These are phyloP conservation scores for Chrysochloris asiatica DNA, from an alignment of 2,113 vertebrate genomes.

Conservation along the genomic window DNA sequence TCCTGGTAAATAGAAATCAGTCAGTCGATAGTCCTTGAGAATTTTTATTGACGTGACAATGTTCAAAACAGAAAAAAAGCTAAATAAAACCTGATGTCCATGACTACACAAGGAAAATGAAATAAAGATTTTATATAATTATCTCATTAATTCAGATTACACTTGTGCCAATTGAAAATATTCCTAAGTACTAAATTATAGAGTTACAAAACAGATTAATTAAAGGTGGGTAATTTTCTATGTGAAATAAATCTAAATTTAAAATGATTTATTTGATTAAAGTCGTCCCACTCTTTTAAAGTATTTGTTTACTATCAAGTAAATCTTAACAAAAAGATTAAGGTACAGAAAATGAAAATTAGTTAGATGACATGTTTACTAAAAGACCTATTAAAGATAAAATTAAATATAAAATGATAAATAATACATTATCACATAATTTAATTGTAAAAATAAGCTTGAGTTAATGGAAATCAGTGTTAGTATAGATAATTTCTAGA, in stretches of 20 bases:
- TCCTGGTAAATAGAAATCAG: background rate
- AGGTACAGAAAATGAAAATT: background rate
- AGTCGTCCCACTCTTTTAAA: background rate
- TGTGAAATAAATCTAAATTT: conserved; percentile 32
- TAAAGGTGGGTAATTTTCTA: conserved; percentile 39
- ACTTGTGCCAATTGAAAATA: conserved; percentile 28
- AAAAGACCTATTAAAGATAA: background rate
- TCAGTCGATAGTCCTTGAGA: background rate
- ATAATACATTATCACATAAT: background rate
- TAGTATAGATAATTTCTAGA: background rate
- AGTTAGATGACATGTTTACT: background rate
- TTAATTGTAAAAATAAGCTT: background rate
- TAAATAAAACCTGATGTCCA: background rate
- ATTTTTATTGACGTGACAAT: background rate
- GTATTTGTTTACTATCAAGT: background rate
- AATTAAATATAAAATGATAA: background rate
- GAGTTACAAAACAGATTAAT: conserved; percentile 39
- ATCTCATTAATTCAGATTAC: conserved; percentile 59
- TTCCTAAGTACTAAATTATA: conserved; percentile 35
- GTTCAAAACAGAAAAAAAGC: background rate
- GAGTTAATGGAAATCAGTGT: background rate
- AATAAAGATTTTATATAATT: conserved; percentile 59
- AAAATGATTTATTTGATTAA: conserved; percentile 30
- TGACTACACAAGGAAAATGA: conserved; percentile 2
- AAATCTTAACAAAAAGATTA: conserved; percentile 5